Base-by-base conservation (phyloP, 2,888 invertebrate species). In the Eulithis prunata region DNA sequence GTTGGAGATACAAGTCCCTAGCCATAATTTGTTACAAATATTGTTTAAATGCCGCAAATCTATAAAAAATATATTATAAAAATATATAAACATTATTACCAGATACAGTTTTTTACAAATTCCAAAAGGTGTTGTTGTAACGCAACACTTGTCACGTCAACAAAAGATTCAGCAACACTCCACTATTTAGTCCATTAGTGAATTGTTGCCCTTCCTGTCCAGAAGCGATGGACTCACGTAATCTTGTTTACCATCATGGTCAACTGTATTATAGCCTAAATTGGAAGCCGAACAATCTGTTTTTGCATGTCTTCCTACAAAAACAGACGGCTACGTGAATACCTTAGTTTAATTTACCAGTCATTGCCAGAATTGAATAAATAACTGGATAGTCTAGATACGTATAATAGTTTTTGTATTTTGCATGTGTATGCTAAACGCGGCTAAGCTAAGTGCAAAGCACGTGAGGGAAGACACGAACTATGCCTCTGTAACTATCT, bases 161-260 rank as follows among this genome's bases (percentile, higher is more conserved):
- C 57, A 57, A 63, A 54, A 56, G 52, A 58, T 53, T 47, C 28
- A 54, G 5, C 53, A 62, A 56, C 62, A 62, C 51, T 51, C 32
- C 14, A 53, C 46, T 54, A 62, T 62, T 62, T 46, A 49, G 53
- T 41, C 54, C 64, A 64, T 49, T 59, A 58, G 54, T 49, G 57
- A 46, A 57, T 58, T 41, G 54, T 58, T 47, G 41, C 28, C 59
- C 21, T 64, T 62, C 57, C 58, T 55, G 53, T 49, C 38, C 13
- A 47, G 47, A 38, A 43, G 36, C 53, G 21, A 59, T 55, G 52
- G 53, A 53, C 21, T 36, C 64, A 60, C 56, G 59, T 64, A 59
- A 60, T 56, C 56, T 60, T 51, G 49, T 55, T 52, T 52, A 64
- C 55, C 43, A 59, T 56, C 49, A 55, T 36, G 55, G 55, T 12